Percentiles rank a stretch among this genome's conserved stretches.
Evolutionary conservation across 2,797 vertebrate genomes (phyloP).

Genomic region (Chrysocyon brachyurus): DNA sequence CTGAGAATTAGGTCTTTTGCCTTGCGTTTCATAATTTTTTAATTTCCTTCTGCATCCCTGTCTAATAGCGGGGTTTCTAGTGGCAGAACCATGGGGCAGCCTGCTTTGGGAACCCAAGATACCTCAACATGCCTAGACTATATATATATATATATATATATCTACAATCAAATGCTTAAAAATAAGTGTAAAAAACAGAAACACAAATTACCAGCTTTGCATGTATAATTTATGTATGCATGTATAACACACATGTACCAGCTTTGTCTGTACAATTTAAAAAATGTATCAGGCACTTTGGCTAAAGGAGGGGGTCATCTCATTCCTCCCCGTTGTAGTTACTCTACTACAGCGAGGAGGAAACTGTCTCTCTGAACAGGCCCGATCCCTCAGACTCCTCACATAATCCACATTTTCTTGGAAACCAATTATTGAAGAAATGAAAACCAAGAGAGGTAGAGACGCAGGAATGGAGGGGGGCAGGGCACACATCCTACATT

Average conservation of each 20-base stretch:
- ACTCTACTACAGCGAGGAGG: not conserved
- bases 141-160: not conserved
- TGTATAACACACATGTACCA: not conserved
- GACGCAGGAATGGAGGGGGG: not conserved
- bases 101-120: not conserved
- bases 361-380: not conserved
- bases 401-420: not conserved
- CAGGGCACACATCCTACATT: too few species aligned
- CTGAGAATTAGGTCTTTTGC: conserved; percentile 20
- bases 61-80: not conserved
- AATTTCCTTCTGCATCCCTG: not conserved
- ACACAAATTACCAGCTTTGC: not conserved
- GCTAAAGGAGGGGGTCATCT: not conserved
- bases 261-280: not conserved
- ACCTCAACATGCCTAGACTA: not conserved
- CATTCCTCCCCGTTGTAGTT: not conserved
- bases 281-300: not conserved
- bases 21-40: conserved; percentile 53
- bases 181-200: conserved; percentile 45
- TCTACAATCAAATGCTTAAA: not conserved
- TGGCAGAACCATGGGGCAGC: not conserved
- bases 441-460: not conserved
- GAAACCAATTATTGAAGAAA: conserved; percentile 24
- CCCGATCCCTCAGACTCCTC: not conserved
- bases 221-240: not conserved